Conservation (phyloP, 2,113 vertebrate species). For the Sander lucioperca region DNA sequence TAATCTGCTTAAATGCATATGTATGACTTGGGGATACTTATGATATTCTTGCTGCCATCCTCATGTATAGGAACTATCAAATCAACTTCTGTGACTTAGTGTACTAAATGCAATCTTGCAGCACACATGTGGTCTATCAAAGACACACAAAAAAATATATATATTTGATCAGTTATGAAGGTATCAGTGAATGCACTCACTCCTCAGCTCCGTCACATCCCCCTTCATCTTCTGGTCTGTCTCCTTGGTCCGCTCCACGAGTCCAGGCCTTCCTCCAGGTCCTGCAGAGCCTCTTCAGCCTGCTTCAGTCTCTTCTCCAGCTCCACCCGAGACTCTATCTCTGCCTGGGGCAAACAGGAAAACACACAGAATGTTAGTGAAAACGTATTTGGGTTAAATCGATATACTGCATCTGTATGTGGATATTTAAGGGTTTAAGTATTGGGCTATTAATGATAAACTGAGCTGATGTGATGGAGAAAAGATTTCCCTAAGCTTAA, state of each 20-base stretch:
- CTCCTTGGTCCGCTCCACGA: constrained; percentile 89
- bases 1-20: background rate
- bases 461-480: background rate
- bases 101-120: background rate
- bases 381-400: background rate
- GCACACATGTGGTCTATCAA: background rate
- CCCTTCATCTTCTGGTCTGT: constrained; percentile 94
- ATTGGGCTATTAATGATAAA: background rate
- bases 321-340: constrained; percentile 93
- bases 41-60: background rate
- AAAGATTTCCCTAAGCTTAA: background rate
- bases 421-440: background rate
- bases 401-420: background rate
- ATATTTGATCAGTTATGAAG: background rate
- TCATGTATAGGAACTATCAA: background rate
- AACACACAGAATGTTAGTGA: background rate
- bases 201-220: constrained; percentile 93
- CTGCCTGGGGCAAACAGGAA: constrained; percentile 80
- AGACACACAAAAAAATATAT: no score
- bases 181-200: constrained; percentile 80
- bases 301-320: constrained; percentile 90
- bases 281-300: constrained; percentile 91
- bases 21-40: background rate
- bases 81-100: no score
- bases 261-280: constrained; percentile 93